These are phyloP conservation scores for Patella caerulea DNA, from an alignment of 2,888 invertebrate species.

Conservation along the genomic window DNA sequence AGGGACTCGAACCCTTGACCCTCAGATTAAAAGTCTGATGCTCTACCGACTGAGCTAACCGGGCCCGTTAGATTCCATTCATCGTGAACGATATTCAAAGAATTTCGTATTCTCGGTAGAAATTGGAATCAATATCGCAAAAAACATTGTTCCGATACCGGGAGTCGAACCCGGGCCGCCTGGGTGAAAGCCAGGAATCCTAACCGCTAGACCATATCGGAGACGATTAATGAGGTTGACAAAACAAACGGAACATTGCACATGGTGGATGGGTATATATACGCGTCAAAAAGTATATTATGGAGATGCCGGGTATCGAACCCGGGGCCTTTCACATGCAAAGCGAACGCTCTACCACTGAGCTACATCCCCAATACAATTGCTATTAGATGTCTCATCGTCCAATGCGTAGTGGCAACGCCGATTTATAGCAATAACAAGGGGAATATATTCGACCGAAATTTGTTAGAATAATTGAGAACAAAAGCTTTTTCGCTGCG, in stretches of 20 bases:
- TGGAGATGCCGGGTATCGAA: constrained; percentile 48
- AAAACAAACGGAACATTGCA: too few relatives aligned
- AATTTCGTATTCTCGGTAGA: too few relatives aligned
- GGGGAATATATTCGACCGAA: too few relatives aligned
- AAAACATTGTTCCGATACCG: constrained; percentile 4
- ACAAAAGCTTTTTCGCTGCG: too few relatives aligned
- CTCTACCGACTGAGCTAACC: constrained; percentile 40
- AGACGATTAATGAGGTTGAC: neutral
- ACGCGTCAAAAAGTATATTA: too few relatives aligned
- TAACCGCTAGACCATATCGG: constrained; percentile 10
- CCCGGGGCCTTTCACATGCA: constrained; percentile 49
- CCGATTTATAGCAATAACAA: too few relatives aligned
- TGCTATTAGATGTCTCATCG: too few relatives aligned
- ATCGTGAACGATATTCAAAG: too few relatives aligned
- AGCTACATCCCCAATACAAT: constrained; percentile 15
- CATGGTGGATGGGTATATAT: neutral
- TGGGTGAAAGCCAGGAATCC: constrained; percentile 13
- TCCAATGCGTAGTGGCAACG: too few relatives aligned
- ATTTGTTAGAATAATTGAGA: too few relatives aligned
- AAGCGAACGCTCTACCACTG: constrained; percentile 39
- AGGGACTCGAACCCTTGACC: constrained; percentile 36
- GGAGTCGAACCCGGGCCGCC: constrained; percentile 13
- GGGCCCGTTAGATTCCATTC: constrained; percentile 5
- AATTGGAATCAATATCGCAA: neutral
- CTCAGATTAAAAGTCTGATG: constrained; percentile 40